Conservation (phyloP, 2,113 vertebrate species). For the Tylochromis polylepis region DNA sequence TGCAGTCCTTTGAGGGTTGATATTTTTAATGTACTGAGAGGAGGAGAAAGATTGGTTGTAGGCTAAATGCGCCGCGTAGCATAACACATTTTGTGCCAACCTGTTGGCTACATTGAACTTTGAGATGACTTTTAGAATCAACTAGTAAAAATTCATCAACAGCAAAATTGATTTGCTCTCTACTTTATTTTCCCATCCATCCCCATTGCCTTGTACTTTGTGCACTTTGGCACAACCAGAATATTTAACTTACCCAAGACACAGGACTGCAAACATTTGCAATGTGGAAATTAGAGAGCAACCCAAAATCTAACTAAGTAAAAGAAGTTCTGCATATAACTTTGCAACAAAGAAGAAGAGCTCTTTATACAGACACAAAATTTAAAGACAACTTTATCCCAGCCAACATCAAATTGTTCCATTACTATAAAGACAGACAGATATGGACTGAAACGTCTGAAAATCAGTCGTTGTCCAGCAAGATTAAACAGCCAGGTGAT, state of each 20-base stretch:
- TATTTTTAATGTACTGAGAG: not conserved
- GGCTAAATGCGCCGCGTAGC: not conserved
- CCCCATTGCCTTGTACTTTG: not conserved
- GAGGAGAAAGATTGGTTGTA: not conserved
- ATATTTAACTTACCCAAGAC: not conserved
- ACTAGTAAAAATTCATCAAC: not conserved
- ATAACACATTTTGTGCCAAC: not conserved
- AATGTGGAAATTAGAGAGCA: not conserved
- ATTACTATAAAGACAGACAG: not conserved
- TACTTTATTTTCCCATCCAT: not conserved
- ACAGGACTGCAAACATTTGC: not conserved
- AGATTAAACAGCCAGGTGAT: not conserved
- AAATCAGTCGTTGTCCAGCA: not conserved
- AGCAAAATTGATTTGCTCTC: constrained; percentile 5
- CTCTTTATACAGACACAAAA: not conserved
- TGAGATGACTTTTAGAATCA: not conserved
- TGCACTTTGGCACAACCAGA: not conserved
- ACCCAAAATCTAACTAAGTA: not conserved
- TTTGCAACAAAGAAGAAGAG: too few relatives aligned
- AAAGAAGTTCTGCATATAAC: not conserved
- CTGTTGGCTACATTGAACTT: not conserved
- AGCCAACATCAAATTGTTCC: not conserved
- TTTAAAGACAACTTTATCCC: not conserved
- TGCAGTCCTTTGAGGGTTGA: not conserved
- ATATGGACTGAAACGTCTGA: not conserved